Evolutionary conservation across 2,888 invertebrate genomes (phyloP).

Genomic region (Latheticus oryzae): DNA sequence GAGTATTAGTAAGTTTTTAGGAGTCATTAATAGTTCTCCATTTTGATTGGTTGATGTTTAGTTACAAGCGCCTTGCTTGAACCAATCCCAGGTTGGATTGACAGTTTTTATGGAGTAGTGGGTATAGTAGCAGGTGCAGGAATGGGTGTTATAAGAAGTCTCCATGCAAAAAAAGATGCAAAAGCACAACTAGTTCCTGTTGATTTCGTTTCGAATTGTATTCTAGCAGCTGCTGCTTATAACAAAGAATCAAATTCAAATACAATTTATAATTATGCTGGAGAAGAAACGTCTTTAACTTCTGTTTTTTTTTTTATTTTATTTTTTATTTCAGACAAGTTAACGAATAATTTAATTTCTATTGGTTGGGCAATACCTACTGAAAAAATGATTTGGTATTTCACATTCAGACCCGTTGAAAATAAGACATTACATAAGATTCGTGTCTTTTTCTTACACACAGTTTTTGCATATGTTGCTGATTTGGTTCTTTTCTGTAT

Average conservation of each 20-base stretch:
- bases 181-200: conserved; percentile 72
- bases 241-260: not conserved
- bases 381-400: conserved; percentile 17
- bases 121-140: conserved; percentile 65
- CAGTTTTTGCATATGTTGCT: not conserved
- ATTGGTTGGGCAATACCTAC: too few relatives aligned
- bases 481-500: not conserved
- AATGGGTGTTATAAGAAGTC: conserved; percentile 70
- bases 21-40: too few relatives aligned
- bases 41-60: too few relatives aligned
- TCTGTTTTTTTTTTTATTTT: too few relatives aligned
- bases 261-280: not conserved
- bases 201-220: conserved; percentile 73
- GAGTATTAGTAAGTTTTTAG: conserved; percentile 68
- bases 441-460: conserved; percentile 4
- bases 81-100: conserved; percentile 77
- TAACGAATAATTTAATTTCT: too few relatives aligned
- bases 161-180: conserved; percentile 67
- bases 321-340: too few relatives aligned
- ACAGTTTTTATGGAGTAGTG: conserved; percentile 80
- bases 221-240: conserved; percentile 67
- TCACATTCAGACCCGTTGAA: conserved; percentile 11
- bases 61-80: conserved; percentile 68
- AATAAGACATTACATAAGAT: conserved; percentile 12
- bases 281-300: too few relatives aligned